phyloP scores from a whole-genome alignment of 2,888 invertebrate genomes.

The Caenorhabditis angaria region DNA sequence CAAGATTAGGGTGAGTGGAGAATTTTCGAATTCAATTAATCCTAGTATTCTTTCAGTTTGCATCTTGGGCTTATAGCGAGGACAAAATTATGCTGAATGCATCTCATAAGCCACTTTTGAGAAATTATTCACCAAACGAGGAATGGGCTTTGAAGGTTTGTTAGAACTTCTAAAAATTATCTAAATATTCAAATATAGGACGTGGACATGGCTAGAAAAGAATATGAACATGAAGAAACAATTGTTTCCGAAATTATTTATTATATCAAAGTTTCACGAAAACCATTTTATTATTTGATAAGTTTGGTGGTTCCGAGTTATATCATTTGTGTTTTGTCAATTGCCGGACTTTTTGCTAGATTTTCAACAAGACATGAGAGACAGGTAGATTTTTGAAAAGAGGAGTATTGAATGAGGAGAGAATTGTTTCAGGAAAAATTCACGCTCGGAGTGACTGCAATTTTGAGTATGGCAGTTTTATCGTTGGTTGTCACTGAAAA shows the following conservation, averaged over 20 bases:
- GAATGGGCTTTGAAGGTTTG: conserved; percentile 65
- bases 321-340: conserved; percentile 62
- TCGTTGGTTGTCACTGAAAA: conserved; percentile 66
- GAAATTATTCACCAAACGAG: conserved; percentile 60
- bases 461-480: conserved; percentile 64
- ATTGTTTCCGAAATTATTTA: conserved; percentile 57
- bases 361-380: conserved; percentile 63
- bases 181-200: conserved; percentile 33
- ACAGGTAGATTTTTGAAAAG: conserved; percentile 49
- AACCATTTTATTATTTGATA: conserved; percentile 63
- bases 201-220: conserved; percentile 46
- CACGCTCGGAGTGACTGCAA: conserved; percentile 66
- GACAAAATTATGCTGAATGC: conserved; percentile 59
- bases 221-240: conserved; percentile 58
- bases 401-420: no score
- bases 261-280: conserved; percentile 54
- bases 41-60: conserved; percentile 47
- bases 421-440: conserved; percentile 60
- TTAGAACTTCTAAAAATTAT: background rate
- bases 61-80: conserved; percentile 64
- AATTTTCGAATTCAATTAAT: conserved; percentile 1
- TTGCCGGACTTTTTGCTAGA: conserved; percentile 63
- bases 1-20: conserved; percentile 44
- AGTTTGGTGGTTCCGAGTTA: conserved; percentile 61
- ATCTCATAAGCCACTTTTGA: conserved; percentile 48